Percentiles rank a stretch among this genome's conserved stretches.
These are phyloP conservation scores for Dorcus parallelipipedus DNA, from an alignment of 2,888 invertebrate genomes.

Conservation along the genomic window DNA sequence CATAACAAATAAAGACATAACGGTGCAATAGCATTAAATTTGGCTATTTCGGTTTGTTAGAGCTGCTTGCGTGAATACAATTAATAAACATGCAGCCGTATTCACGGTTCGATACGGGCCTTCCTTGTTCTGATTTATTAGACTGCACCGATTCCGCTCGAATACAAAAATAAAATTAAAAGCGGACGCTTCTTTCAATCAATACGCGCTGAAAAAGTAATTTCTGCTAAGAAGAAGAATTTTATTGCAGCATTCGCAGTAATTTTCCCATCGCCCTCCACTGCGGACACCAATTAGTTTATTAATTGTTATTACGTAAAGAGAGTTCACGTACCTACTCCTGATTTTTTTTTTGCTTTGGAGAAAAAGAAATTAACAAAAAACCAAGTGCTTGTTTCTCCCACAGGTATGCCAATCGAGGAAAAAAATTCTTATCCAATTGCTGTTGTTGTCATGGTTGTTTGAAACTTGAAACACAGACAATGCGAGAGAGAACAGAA, in stretches of 20 bases:
- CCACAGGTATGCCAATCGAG: too few species aligned
- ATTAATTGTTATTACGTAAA: background rate
- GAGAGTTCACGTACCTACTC: background rate
- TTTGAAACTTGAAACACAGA: too few species aligned
- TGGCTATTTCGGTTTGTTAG: slow-evolving; percentile 14
- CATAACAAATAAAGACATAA: slow-evolving; percentile 8
- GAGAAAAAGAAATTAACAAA: too few species aligned
- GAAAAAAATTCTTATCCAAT: too few species aligned
- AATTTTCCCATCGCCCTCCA: background rate
- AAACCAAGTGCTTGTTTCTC: too few species aligned
- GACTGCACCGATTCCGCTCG: slow-evolving; percentile 41
- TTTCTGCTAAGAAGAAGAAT: slow-evolving; percentile 5
- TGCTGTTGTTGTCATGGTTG: too few species aligned
- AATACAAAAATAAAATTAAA: slow-evolving; percentile 31
- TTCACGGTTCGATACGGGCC: slow-evolving; percentile 39
- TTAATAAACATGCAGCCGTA: slow-evolving; percentile 43
- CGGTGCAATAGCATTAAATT: slow-evolving; percentile 15
- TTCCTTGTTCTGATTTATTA: slow-evolving; percentile 40
- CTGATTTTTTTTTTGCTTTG: too few species aligned
- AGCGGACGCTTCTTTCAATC: slow-evolving; percentile 28
- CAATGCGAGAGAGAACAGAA: too few species aligned
- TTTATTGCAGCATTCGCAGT: background rate
- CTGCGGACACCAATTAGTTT: background rate
- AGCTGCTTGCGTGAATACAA: slow-evolving; percentile 41
- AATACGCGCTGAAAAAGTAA: slow-evolving; percentile 29